Conservation (phyloP, 2,797 vertebrate species). For the Sternotherus odoratus region DNA sequence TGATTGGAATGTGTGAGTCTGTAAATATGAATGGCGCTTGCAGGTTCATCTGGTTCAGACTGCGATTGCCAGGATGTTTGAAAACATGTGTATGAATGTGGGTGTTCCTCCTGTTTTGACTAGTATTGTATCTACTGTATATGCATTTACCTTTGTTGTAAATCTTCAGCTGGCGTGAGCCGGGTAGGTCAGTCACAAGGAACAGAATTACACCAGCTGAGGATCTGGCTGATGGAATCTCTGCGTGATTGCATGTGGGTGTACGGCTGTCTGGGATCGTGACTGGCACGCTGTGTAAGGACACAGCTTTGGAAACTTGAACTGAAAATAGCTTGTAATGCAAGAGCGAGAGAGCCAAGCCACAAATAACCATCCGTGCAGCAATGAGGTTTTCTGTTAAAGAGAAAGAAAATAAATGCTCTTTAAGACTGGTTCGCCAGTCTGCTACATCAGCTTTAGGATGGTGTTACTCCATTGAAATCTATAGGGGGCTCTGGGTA, state of each 20-base stretch:
- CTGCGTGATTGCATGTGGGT: background rate
- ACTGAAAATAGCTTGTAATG: constrained; percentile 18
- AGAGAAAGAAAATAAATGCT: background rate
- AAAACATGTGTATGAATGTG: background rate
- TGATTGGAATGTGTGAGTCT: constrained; percentile 59
- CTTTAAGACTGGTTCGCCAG: background rate
- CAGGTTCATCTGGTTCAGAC: background rate
- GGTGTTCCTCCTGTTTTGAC: constrained; percentile 38
- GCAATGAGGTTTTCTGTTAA: background rate
- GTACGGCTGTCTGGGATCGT: background rate
- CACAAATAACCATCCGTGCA: constrained; percentile 31
- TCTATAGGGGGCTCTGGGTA: background rate
- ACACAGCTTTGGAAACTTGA: constrained; percentile 32
- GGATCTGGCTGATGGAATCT: background rate
- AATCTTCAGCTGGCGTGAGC: constrained; percentile 1
- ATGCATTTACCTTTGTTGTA: background rate
- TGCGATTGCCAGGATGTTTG: constrained; percentile 40
- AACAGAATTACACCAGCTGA: constrained; percentile 1
- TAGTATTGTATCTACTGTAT: constrained; percentile 13
- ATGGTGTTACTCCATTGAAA: background rate
- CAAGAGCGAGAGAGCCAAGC: constrained; percentile 40
- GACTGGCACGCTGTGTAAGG: constrained; percentile 20
- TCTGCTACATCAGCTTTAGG: background rate
- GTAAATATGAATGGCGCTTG: constrained; percentile 40
- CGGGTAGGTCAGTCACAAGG: constrained; percentile 35